Evolutionary conservation across 2,113 vertebrate genomes (phyloP), one percentile per base, ranked within the genome.

Genomic region (Embiotoca jacksoni): DNA sequence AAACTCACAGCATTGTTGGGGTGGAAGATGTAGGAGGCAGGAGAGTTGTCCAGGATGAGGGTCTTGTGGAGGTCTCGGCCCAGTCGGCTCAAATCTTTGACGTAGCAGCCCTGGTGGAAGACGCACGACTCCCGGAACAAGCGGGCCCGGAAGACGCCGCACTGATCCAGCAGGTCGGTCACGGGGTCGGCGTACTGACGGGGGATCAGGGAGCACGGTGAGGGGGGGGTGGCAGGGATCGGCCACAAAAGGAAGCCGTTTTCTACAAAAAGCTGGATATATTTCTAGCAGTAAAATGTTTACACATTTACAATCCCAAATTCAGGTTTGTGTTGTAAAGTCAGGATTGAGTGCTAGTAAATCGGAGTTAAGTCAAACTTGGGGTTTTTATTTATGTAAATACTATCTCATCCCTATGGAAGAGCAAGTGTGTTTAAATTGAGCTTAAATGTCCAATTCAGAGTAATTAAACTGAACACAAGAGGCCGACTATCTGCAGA

Each of bases 51-150:
- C 88, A 97, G 83, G 87, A 97, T 97, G 62, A 97, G 92, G 16
- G 96, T 97, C 85, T 95, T 96, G 90, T 94, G 91, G 49, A 97
- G 95, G 61, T 97, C 95, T 63, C 96, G 88, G 30, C 96, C 96
- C 75, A 97, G 89, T 30, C 94, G 94, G 88, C 96, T 97, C 81
- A 97, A 90, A 85, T 97, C 96, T 90, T 97, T 97, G 58, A 97
- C 96, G 0, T 97, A 97, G 89, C 96, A 97, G 70, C 96, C 96
- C 86, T 96, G 96, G 83, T 97, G 96, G 91, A 97, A 97, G n/a
- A 97, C 96, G 15, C 96, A 97, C 6, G 96, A 96, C 80, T 97
- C 96, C 32, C 96, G 95, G 91, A 97, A 97, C 0, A 97, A 92
- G 59, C 96, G 95, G 57, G 95, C 56, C 78, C 96, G 92, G 87